phyloP scores from a whole-genome alignment of 2,888 invertebrate species.

The Aleiodes leptofemur region DNA sequence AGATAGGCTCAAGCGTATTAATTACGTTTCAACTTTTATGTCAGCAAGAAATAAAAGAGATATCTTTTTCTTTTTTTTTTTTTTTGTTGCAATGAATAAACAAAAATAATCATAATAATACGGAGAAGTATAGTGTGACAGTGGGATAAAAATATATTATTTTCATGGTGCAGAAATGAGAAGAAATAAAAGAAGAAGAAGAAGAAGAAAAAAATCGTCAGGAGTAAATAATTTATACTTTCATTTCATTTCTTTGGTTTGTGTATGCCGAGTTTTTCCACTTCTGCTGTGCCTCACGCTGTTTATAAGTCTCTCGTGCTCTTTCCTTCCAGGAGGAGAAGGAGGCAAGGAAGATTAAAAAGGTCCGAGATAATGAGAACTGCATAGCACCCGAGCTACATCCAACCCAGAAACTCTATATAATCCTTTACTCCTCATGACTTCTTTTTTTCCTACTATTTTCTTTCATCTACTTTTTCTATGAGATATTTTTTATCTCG shows the following conservation, averaged over 20 bases:
- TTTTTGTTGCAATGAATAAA: not conserved
- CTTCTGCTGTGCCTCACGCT: slow-evolving; percentile 27
- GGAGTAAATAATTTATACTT: slow-evolving; percentile 65
- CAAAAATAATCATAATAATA: not conserved
- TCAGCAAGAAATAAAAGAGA: not conserved
- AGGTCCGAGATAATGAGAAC: slow-evolving; percentile 67
- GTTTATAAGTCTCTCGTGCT: slow-evolving; percentile 58
- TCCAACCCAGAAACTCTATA: slow-evolving; percentile 43
- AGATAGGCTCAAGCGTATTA: slow-evolving; percentile 27
- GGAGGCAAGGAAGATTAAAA: slow-evolving; percentile 66
- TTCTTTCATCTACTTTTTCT: slow-evolving; percentile 18
- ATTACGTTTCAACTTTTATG: slow-evolving; percentile 14
- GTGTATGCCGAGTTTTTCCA: slow-evolving; percentile 35
- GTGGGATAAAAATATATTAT: not conserved
- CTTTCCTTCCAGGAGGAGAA: slow-evolving; percentile 30
- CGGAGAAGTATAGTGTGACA: not conserved
- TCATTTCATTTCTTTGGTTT: slow-evolving; percentile 62
- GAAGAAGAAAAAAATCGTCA: slow-evolving; percentile 51
- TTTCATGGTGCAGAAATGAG: not conserved
- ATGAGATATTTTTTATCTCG: slow-evolving; percentile 31
- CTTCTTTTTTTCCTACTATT: slow-evolving; percentile 19
- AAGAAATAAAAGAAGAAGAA: slow-evolving; percentile 51
- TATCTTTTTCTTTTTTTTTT: too few relatives aligned
- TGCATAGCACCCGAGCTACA: slow-evolving; percentile 55
- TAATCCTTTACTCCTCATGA: slow-evolving; percentile 36